These are phyloP conservation scores for Bombycilla garrulus DNA, from an alignment of 2,113 vertebrate species.

Conservation along the genomic window DNA sequence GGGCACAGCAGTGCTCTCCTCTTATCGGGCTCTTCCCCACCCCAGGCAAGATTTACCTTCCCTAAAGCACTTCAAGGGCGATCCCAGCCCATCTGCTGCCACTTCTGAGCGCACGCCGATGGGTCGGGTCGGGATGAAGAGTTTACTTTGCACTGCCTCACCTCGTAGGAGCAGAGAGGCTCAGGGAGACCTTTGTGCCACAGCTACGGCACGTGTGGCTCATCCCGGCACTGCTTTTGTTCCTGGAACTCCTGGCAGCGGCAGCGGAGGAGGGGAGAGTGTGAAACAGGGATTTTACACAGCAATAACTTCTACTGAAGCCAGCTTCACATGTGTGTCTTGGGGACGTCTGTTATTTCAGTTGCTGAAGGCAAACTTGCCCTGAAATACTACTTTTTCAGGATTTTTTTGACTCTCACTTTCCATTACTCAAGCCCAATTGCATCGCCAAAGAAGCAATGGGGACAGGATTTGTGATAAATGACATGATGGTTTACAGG, in stretches of 20 bases:
- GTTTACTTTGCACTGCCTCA: not conserved
- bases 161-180: not conserved
- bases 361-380: conserved; percentile 12
- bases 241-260: not conserved
- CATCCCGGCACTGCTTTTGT: not conserved
- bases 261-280: not conserved
- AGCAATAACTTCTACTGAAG: not conserved
- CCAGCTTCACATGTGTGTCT: not conserved
- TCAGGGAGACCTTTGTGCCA: conserved; percentile 20
- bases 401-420: not conserved
- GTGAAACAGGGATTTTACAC: not conserved
- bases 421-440: not conserved
- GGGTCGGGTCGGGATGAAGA: not conserved
- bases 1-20: not conserved
- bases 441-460: not conserved
- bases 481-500: not conserved
- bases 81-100: not conserved
- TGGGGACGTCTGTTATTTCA: conserved; percentile 29
- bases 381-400: not conserved
- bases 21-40: not conserved
- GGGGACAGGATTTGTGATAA: not conserved
- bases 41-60: not conserved
- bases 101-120: not conserved
- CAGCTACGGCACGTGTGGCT: not conserved
- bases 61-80: not conserved